phyloP scores from a whole-genome alignment of 2,888 invertebrate species.

The Lithodes maja region DNA sequence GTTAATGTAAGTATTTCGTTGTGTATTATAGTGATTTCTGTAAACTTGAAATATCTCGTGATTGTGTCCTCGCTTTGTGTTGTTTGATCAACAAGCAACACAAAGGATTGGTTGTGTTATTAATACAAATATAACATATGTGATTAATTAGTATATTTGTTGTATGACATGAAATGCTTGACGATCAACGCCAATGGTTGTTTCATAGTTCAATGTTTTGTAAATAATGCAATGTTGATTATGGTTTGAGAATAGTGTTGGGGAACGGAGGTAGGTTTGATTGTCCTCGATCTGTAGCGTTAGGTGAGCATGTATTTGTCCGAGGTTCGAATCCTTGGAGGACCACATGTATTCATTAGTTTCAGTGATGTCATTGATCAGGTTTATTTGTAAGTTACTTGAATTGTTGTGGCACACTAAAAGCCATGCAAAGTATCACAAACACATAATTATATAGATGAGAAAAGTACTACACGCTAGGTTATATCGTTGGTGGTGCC shows the following conservation, averaged over 20 bases:
- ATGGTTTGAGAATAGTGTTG: not conserved
- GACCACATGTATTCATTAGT: not conserved
- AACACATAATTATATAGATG: slow-evolving; percentile 8
- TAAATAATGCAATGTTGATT: not conserved
- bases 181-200: not conserved
- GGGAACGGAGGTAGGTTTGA: not conserved
- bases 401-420: not conserved
- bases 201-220: not conserved
- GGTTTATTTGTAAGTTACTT: not conserved
- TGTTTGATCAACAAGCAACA: not conserved
- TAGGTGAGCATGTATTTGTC: slow-evolving; percentile 4
- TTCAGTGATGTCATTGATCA: not conserved
- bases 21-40: not conserved
- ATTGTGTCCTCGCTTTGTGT: not conserved
- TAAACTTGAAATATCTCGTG: not conserved
- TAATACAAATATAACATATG: not conserved
- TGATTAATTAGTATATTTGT: no score
- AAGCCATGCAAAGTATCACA: slow-evolving; percentile 5
- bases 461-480: not conserved
- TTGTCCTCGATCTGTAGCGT: not conserved
- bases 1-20: not conserved
- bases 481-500: not conserved
- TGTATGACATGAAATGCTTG: no score
- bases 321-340: not conserved
- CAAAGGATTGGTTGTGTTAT: not conserved